These are phyloP conservation scores for Ooceraea biroi DNA, from an alignment of 1,140 invertebrate species.

Conservation along the genomic window DNA sequence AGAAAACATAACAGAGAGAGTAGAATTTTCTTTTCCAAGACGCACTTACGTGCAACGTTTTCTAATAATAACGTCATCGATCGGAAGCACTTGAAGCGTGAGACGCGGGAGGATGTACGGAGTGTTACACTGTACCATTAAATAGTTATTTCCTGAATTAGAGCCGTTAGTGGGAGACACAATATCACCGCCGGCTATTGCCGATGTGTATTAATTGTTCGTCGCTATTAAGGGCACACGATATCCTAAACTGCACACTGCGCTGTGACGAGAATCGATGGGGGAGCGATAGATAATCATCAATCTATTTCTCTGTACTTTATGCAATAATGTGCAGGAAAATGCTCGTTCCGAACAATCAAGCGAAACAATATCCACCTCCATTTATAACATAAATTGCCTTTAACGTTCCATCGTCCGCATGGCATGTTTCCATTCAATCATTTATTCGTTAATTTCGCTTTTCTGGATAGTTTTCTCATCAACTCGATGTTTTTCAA, in stretches of 20 bases:
- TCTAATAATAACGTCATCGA: constrained; percentile 44
- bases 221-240: neutral
- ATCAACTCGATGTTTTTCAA: constrained; percentile 8
- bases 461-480: neutral
- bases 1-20: neutral
- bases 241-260: constrained; percentile 25
- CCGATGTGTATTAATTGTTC: constrained; percentile 26
- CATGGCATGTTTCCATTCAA: neutral
- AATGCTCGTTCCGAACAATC: neutral
- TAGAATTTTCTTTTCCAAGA: constrained; percentile 13
- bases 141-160: constrained; percentile 58
- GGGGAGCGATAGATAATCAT: constrained; percentile 29
- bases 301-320: neutral
- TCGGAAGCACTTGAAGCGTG: constrained; percentile 9
- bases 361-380: neutral
- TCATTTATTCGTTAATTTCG: constrained; percentile 26
- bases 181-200: constrained; percentile 37
- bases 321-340: neutral
- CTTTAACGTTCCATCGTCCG: constrained; percentile 8
- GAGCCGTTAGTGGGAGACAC: constrained; percentile 15
- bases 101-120: neutral
- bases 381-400: neutral
- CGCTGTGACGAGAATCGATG: constrained; percentile 12
- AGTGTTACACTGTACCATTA: constrained; percentile 29
- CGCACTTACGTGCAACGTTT: neutral